Conservation (phyloP, 1,140 invertebrate genomes). For the Bombus affinis region DNA sequence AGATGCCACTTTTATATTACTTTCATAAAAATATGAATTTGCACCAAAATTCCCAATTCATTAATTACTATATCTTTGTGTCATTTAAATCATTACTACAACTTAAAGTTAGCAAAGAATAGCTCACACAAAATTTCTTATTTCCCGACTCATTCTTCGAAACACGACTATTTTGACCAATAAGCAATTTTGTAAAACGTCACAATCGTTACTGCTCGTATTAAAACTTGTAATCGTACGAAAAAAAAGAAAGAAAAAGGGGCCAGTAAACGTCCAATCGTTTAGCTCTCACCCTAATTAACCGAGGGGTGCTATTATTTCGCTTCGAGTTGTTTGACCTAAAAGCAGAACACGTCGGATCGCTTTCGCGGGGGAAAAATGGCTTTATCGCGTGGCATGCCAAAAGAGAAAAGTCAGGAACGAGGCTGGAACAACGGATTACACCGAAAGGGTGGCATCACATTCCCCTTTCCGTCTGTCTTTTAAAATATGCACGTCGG, state of each 20-base stretch:
- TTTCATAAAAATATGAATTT: too few species aligned
- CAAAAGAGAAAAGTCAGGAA: not conserved
- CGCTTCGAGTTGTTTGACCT: constrained; percentile 13
- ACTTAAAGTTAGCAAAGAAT: too few species aligned
- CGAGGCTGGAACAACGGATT: not conserved
- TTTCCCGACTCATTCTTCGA: too few species aligned
- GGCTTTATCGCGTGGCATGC: constrained; percentile 9
- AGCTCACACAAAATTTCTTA: too few species aligned
- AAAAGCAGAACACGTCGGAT: not conserved
- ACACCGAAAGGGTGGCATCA: not conserved
- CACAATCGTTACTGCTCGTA: too few species aligned
- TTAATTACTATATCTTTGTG: too few species aligned
- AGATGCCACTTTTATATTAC: too few species aligned
- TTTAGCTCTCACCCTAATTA: constrained; percentile 12
- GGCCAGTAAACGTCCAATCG: constrained; percentile 14
- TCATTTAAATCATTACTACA: too few species aligned
- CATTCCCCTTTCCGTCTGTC: not conserved
- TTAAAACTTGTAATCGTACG: too few species aligned
- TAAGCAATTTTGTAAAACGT: too few species aligned
- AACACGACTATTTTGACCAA: too few species aligned
- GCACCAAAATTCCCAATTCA: too few species aligned
- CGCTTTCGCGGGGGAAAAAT: not conserved
- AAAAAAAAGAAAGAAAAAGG: not conserved
- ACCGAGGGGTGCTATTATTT: constrained; percentile 22
- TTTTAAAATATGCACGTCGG: not conserved